These are phyloP conservation scores for Macrosiphum euphorbiae DNA, from an alignment of 2,888 invertebrate genomes.

Conservation along the genomic window DNA sequence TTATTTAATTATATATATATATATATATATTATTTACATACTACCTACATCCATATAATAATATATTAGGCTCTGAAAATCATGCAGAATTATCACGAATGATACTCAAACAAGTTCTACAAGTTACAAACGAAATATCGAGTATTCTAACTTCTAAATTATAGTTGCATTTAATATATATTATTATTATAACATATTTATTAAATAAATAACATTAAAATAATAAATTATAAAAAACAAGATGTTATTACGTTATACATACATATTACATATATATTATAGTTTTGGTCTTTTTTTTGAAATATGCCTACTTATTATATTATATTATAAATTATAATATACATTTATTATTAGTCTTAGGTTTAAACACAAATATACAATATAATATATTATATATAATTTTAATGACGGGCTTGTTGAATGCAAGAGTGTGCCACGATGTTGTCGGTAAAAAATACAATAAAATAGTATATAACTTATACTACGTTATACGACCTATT, in stretches of 20 bases:
- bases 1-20: too few species aligned
- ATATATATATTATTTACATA: too few species aligned
- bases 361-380: not conserved
- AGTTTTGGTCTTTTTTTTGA: not conserved
- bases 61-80: not conserved
- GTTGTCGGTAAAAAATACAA: not conserved
- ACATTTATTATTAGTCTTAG: not conserved
- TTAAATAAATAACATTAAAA: not conserved
- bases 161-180: not conserved
- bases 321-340: not conserved
- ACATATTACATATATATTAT: too few species aligned
- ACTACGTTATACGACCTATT: slow-evolving; percentile 17
- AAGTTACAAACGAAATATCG: not conserved
- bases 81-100: not conserved
- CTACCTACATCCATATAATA: not conserved
- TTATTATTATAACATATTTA: not conserved
- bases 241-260: not conserved
- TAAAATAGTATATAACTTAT: not conserved
- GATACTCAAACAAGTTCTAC: not conserved
- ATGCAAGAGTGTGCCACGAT: not conserved
- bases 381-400: not conserved
- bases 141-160: not conserved
- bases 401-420: not conserved
- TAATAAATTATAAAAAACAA: not conserved
- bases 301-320: not conserved